These are phyloP conservation scores for Sitobion miscanthi DNA, from an alignment of 1,140 invertebrate genomes.

Conservation along the genomic window DNA sequence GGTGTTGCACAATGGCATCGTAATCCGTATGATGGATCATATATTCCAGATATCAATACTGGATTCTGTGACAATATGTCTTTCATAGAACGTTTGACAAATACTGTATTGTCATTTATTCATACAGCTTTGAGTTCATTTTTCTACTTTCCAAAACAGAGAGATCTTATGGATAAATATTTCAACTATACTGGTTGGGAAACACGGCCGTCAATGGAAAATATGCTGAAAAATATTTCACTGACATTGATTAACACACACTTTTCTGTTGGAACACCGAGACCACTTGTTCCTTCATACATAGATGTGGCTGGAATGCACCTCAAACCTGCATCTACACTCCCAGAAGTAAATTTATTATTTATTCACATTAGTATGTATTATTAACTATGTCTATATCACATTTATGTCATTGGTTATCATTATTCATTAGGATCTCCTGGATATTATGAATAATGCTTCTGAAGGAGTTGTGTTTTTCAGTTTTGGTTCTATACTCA, in stretches of 20 bases:
- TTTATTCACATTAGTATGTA: not conserved
- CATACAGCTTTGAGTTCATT: slow-evolving; percentile 16
- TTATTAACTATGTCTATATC: not conserved
- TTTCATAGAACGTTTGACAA: slow-evolving; percentile 67
- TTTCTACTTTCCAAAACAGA: slow-evolving; percentile 35
- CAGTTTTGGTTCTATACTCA: slow-evolving; percentile 59
- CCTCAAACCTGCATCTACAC: slow-evolving; percentile 60
- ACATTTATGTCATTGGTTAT: not conserved
- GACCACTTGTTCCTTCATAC: slow-evolving; percentile 64
- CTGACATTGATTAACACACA: slow-evolving; percentile 60
- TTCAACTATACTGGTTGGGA: slow-evolving; percentile 56
- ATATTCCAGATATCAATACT: slow-evolving; percentile 67
- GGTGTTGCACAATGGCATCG: slow-evolving; percentile 19
- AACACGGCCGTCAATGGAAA: slow-evolving; percentile 55
- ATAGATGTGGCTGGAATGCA: slow-evolving; percentile 70
- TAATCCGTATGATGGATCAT: slow-evolving; percentile 60
- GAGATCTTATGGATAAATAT: slow-evolving; percentile 49
- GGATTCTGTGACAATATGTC: slow-evolving; percentile 65
- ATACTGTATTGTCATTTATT: slow-evolving; percentile 60
- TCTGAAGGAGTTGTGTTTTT: slow-evolving; percentile 60
- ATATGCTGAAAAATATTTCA: slow-evolving; percentile 62
- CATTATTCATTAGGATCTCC: slow-evolving; percentile 43
- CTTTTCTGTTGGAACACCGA: slow-evolving; percentile 60
- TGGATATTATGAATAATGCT: slow-evolving; percentile 59
- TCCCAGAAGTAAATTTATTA: slow-evolving; percentile 58